phyloP scores from a whole-genome alignment of 2,797 vertebrate species.

The Vireo griseus region DNA sequence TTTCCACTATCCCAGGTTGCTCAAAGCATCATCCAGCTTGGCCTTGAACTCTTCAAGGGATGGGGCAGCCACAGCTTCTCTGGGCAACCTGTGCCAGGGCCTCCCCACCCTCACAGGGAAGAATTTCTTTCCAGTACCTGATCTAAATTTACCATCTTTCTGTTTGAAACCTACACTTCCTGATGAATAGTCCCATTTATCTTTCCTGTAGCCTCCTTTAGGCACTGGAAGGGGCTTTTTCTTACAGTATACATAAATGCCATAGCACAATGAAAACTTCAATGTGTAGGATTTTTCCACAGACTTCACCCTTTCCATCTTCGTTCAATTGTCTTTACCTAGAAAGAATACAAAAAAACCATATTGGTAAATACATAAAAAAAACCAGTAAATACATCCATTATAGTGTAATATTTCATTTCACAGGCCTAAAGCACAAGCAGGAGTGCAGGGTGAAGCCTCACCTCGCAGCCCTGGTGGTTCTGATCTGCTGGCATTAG shows the following conservation, averaged over 20 bases:
- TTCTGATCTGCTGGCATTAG: background rate
- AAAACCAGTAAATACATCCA: background rate
- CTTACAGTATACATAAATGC: background rate
- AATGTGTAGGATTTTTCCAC: background rate
- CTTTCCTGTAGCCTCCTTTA: background rate
- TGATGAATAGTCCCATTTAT: background rate
- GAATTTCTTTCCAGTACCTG: background rate
- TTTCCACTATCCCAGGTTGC: accelerated
- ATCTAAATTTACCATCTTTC: background rate
- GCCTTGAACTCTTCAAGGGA: background rate
- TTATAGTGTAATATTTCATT: background rate
- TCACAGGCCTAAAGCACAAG: background rate
- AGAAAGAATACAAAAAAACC: background rate
- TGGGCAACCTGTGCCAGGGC: background rate
- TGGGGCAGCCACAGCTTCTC: background rate
- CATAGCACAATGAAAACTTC: background rate
- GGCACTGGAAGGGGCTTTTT: background rate
- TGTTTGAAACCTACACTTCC: background rate
- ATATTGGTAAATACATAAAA: background rate
- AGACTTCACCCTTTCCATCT: background rate
- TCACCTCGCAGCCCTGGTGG: background rate
- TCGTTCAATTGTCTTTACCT: background rate
- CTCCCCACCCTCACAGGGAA: background rate
- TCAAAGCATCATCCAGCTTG: background rate
- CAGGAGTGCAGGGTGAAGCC: background rate